Conservation (phyloP, 2,113 vertebrate genomes). For the Nycticryphes semicollaris region DNA sequence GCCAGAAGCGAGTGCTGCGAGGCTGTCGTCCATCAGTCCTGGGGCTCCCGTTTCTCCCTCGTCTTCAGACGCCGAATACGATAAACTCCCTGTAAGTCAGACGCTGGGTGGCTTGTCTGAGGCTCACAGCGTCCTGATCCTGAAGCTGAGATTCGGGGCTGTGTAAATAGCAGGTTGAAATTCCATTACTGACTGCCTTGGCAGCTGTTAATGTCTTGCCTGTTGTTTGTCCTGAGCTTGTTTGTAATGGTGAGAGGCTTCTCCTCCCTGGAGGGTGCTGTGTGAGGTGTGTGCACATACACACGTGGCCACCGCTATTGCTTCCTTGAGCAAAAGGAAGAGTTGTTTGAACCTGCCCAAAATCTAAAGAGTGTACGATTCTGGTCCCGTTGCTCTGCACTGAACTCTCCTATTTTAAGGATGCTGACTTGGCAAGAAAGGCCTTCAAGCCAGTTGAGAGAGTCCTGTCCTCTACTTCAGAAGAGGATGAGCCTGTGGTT, state of each 20-base stretch:
- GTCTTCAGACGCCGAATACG: constrained; percentile 80
- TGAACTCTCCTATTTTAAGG: constrained; percentile 72
- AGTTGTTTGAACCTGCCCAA: not conserved
- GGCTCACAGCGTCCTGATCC: not conserved
- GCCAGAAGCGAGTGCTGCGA: constrained; percentile 77
- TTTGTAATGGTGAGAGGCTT: not conserved
- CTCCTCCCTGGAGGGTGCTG: not conserved
- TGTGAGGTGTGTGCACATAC: fast-evolving
- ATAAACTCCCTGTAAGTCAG: constrained; percentile 83
- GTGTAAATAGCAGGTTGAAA: not conserved
- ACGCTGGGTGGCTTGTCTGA: not conserved
- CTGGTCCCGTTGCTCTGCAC: not conserved
- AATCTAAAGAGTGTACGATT: not conserved
- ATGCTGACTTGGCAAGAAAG: constrained; percentile 79
- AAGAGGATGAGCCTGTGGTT: constrained; percentile 87
- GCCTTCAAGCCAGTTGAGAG: constrained; percentile 82
- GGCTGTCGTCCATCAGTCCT: constrained; percentile 60
- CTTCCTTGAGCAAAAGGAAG: not conserved
- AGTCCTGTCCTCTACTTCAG: constrained; percentile 89
- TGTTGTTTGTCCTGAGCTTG: not conserved
- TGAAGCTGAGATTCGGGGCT: not conserved
- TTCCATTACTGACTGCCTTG: not conserved
- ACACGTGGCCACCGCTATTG: not conserved
- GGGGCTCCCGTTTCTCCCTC: constrained; percentile 74
- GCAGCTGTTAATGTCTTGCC: not conserved